Conservation (phyloP, 1,140 invertebrate genomes). For the Diuraphis noxia region DNA sequence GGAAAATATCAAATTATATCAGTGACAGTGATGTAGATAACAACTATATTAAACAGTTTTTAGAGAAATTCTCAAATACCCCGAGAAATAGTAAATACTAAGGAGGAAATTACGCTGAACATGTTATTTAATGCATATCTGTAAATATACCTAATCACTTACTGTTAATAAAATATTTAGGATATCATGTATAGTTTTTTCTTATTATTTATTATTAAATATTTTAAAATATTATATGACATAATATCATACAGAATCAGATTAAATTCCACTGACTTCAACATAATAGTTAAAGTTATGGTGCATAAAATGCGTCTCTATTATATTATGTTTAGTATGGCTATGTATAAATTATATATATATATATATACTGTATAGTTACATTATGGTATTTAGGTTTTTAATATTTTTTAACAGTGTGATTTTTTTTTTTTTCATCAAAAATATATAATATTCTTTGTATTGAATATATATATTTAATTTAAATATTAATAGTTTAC, state of each 20-base stretch:
- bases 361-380: too few relatives aligned
- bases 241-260: constrained; percentile 26
- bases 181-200: not conserved
- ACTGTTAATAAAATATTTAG: constrained; percentile 3
- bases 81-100: not conserved
- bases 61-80: not conserved
- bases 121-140: not conserved
- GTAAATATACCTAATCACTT: constrained; percentile 5
- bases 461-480: too few relatives aligned
- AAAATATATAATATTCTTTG: too few relatives aligned
- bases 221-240: not conserved
- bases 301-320: not conserved
- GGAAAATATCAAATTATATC: not conserved
- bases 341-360: too few relatives aligned
- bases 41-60: not conserved
- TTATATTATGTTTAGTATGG: not conserved
- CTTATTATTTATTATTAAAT: not conserved
- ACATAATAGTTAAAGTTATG: not conserved
- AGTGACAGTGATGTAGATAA: not conserved
- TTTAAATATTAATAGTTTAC: too few relatives aligned
- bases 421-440: too few relatives aligned
- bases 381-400: not conserved
- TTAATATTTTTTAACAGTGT: not conserved
- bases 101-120: not conserved
- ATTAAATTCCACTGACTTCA: not conserved